Evolutionary conservation across 2,113 vertebrate genomes (phyloP).

Genomic region (Numenius arquata): DNA sequence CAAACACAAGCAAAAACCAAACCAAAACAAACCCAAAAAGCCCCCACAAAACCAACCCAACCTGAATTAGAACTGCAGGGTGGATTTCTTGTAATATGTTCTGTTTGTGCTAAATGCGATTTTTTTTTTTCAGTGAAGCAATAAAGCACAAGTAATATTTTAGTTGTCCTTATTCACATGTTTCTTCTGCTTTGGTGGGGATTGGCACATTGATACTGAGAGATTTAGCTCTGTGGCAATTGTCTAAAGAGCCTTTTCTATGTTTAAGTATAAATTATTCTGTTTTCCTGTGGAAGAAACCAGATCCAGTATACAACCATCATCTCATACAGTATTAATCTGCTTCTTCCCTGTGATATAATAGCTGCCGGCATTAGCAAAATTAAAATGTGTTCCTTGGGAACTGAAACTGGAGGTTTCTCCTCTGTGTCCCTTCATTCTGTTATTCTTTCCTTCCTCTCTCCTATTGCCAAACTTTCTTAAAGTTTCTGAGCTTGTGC

Average conservation of each 20-base stretch:
- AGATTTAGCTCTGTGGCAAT: background rate
- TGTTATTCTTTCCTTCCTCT: background rate
- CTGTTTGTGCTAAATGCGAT: background rate
- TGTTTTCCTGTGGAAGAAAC: background rate
- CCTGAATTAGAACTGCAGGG: background rate
- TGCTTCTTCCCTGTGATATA: background rate
- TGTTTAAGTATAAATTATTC: background rate
- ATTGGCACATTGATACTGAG: background rate
- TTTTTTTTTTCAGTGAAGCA: background rate
- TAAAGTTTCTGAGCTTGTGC: background rate
- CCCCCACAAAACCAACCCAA: too few species aligned
- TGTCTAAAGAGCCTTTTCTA: background rate
- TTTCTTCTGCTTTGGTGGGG: background rate
- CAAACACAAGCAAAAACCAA: background rate
- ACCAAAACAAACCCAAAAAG: too few species aligned
- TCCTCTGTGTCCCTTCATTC: background rate
- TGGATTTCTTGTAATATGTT: background rate
- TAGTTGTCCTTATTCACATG: background rate
- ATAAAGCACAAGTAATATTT: background rate
- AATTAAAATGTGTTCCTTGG: background rate
- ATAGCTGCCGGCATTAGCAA: background rate
- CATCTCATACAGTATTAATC: background rate
- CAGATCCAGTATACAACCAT: background rate
- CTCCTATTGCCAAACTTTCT: background rate
- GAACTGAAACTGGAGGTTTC: background rate